These are phyloP conservation scores for Geotrupes spiniger DNA, from an alignment of 2,888 invertebrate species.

Conservation along the genomic window DNA sequence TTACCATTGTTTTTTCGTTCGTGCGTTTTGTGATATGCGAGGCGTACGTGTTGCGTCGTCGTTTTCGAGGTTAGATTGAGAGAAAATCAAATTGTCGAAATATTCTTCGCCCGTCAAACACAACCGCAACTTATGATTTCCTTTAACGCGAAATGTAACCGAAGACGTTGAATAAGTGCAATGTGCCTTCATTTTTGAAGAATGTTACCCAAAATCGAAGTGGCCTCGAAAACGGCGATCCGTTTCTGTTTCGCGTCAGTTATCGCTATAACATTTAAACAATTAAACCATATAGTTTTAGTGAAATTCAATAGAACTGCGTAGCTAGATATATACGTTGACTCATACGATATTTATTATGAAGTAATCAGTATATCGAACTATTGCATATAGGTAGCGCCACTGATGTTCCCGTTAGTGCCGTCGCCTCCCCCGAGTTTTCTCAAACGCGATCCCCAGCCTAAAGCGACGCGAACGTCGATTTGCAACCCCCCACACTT, in stretches of 20 bases:
- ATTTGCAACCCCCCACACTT: not conserved
- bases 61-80: too few relatives aligned
- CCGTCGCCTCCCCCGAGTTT: not conserved
- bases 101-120: not conserved
- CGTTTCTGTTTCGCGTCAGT: conserved; percentile 19
- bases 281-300: conserved; percentile 36
- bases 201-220: too few relatives aligned
- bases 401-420: conserved; percentile 40
- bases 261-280: conserved; percentile 35
- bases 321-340: conserved; percentile 42
- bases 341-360: conserved; percentile 38
- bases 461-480: too few relatives aligned
- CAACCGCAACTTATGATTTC: conserved; percentile 3
- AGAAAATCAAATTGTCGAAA: too few relatives aligned
- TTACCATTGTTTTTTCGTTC: too few relatives aligned
- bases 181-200: too few relatives aligned
- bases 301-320: conserved; percentile 40
- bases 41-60: too few relatives aligned
- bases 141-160: too few relatives aligned
- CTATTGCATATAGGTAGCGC: conserved; percentile 43
- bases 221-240: too few relatives aligned
- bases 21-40: too few relatives aligned
- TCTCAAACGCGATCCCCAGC: too few relatives aligned
- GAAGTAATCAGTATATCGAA: conserved; percentile 46
- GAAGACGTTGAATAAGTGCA: too few relatives aligned